Evolutionary conservation across 1,140 invertebrate species (phyloP).

Genomic region (Grapholita molesta): DNA sequence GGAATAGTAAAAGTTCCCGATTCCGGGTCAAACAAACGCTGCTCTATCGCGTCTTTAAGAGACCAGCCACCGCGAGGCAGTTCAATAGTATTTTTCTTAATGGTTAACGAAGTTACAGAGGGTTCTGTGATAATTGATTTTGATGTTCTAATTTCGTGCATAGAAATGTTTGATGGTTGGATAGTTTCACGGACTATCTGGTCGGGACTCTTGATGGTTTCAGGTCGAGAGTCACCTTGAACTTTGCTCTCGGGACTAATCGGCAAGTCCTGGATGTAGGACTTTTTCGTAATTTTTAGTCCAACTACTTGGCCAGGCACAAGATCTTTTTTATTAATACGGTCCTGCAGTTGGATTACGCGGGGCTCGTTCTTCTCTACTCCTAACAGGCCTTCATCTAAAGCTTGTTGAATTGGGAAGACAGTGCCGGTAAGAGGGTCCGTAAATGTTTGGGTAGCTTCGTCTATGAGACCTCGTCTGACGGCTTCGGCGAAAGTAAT

Average conservation of each 20-base stretch:
- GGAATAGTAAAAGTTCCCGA: constrained; percentile 93
- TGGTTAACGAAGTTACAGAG: constrained; percentile 61
- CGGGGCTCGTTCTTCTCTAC: constrained; percentile 79
- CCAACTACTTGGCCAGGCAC: constrained; percentile 71
- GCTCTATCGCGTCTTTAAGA: constrained; percentile 86
- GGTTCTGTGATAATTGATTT: constrained; percentile 70
- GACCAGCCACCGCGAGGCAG: constrained; percentile 91
- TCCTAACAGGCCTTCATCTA: constrained; percentile 84
- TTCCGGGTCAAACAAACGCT: constrained; percentile 87
- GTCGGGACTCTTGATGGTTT: constrained; percentile 72
- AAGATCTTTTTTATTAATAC: constrained; percentile 63
- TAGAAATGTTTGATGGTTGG: constrained; percentile 46
- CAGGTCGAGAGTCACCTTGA: constrained; percentile 63
- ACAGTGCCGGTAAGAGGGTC: constrained; percentile 87
- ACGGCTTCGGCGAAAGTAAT: constrained; percentile 89
- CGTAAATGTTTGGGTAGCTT: constrained; percentile 86
- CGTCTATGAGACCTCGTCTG: constrained; percentile 88
- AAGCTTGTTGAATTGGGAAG: constrained; percentile 90
- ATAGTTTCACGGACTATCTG: constrained; percentile 38
- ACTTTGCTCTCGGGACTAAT: constrained; percentile 68
- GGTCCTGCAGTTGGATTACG: constrained; percentile 58
- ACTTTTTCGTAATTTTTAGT: constrained; percentile 76
- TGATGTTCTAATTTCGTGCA: constrained; percentile 52
- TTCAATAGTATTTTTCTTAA: constrained; percentile 82
- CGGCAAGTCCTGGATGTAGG: constrained; percentile 72